Evolutionary conservation across 2,797 vertebrate genomes (phyloP).

Genomic region (Numenius phaeopus): DNA sequence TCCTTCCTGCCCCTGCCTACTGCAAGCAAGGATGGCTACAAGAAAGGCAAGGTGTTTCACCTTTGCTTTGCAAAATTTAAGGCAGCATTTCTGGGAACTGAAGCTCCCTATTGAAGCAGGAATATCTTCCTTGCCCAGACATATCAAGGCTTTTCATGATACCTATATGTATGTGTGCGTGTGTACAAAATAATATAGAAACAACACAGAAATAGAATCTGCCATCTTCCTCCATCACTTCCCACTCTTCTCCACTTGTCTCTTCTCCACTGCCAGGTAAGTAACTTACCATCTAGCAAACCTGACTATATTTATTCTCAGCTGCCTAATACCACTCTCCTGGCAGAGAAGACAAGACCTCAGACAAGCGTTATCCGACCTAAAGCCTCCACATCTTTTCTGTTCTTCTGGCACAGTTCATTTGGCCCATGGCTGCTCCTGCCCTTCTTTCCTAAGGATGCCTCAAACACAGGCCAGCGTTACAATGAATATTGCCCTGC

Average conservation of each 20-base stretch:
- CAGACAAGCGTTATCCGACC: neutral
- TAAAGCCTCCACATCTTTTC: neutral
- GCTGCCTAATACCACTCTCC: neutral
- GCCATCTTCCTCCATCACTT: neutral
- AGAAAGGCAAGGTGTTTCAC: neutral
- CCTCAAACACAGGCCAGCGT: neutral
- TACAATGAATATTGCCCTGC: neutral
- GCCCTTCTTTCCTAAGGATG: neutral
- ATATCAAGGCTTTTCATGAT: neutral
- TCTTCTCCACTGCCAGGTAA: neutral
- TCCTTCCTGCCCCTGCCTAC: neutral
- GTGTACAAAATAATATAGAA: neutral
- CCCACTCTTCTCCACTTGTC: neutral
- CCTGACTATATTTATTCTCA: neutral
- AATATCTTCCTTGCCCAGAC: neutral
- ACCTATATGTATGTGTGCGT: neutral
- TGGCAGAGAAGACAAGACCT: neutral
- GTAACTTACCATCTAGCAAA: neutral
- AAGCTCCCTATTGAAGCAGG: neutral
- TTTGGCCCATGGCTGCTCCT: neutral
- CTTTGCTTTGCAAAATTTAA: neutral
- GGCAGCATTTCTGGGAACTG: neutral
- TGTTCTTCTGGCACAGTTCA: neutral
- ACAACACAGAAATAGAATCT: neutral
- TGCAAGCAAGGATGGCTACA: neutral